Percentiles rank a stretch among this genome's conserved stretches.
These are phyloP conservation scores for Orbicella faveolata DNA, from an alignment of 64 coral and sea anemone species.

Conservation along the genomic window DNA sequence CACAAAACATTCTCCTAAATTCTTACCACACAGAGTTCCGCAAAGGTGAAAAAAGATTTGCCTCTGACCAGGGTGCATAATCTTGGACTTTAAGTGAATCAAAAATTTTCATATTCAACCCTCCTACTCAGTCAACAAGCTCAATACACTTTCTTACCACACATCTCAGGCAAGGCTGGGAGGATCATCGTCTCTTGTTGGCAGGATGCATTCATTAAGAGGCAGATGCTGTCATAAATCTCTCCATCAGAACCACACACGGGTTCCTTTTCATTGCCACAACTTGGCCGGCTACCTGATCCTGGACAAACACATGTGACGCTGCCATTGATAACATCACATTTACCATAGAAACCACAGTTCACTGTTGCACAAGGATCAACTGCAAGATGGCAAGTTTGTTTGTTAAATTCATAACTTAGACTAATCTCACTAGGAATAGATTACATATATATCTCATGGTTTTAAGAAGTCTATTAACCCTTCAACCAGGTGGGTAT, in stretches of 20 bases:
- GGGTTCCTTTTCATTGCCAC: constrained; percentile 21
- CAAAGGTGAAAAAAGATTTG: not conserved
- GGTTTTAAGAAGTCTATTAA: no score
- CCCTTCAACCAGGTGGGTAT: no score
- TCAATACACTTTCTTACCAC: not conserved
- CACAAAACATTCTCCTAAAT: no score
- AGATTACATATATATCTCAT: no score
- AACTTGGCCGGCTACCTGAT: not conserved
- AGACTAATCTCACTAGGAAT: not conserved
- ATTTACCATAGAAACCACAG: constrained; percentile 11
- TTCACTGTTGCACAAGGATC: not conserved
- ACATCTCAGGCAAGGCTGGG: constrained; percentile 3
- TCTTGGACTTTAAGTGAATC: no score
- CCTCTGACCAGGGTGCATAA: not conserved
- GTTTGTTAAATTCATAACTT: not conserved
- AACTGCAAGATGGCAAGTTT: not conserved
- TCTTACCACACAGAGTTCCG: not conserved
- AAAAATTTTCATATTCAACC: not conserved
- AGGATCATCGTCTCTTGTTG: not conserved
- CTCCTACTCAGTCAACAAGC: not conserved
- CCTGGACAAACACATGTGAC: constrained; percentile 28
- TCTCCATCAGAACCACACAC: constrained; percentile 16
- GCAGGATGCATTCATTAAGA: constrained; percentile 16
- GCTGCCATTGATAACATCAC: constrained; percentile 9
- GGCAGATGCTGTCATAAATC: constrained; percentile 10